Conservation (phyloP, 2,888 invertebrate genomes). For the Agriopis marginaria region DNA sequence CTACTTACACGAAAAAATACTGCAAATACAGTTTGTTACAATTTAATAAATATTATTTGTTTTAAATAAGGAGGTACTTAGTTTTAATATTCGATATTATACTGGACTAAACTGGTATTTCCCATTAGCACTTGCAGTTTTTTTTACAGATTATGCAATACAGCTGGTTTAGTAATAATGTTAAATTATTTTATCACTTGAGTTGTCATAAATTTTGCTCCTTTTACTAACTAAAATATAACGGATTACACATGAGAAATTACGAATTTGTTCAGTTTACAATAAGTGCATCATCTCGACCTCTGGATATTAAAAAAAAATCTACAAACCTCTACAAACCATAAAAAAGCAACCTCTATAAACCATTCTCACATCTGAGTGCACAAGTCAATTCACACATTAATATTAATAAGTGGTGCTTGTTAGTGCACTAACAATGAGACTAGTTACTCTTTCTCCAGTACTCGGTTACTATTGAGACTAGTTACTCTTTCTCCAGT, state of each 20-base stretch:
- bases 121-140: neutral
- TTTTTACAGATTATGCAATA: neutral
- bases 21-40: slow-evolving; percentile 25
- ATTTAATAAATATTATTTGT: slow-evolving; percentile 21
- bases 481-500: neutral
- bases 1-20: slow-evolving; percentile 24
- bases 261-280: slow-evolving; percentile 16
- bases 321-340: too few species aligned
- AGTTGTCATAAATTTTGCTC: slow-evolving; percentile 28
- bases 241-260: neutral
- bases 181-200: neutral
- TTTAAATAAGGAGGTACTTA: slow-evolving; percentile 26
- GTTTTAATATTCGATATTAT: slow-evolving; percentile 25
- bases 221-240: slow-evolving; percentile 1
- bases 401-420: slow-evolving; percentile 10
- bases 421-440: slow-evolving; percentile 15
- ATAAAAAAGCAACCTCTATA: neutral
- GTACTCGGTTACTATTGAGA: neutral
- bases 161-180: neutral
- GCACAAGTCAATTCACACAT: slow-evolving; percentile 3
- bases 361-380: slow-evolving; percentile 2
- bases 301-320: too few species aligned
- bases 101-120: slow-evolving; percentile 18
- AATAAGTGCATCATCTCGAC: neutral
- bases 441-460: neutral